These are phyloP conservation scores for Cheirogaleus major DNA, from an alignment of 2,797 vertebrate genomes.

Conservation along the genomic window DNA sequence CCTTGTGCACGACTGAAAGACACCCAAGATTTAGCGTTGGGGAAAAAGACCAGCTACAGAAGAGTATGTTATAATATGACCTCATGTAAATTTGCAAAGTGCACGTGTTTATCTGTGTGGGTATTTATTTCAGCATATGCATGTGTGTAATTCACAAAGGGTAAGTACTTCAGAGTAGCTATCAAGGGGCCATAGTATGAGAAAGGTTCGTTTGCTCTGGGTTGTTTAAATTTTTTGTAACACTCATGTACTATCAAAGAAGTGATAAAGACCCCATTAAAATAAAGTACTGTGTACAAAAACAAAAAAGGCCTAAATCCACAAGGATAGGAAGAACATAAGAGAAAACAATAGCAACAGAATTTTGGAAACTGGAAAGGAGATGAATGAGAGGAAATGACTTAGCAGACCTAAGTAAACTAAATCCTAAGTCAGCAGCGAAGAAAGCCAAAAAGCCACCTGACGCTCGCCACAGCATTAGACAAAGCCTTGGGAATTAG, in stretches of 20 bases:
- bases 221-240: slow-evolving; percentile 28
- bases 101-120: neutral
- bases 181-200: neutral
- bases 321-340: neutral
- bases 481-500: slow-evolving; percentile 45
- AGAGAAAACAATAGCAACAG: neutral
- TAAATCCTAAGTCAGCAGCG: slow-evolving; percentile 53
- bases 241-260: neutral
- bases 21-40: neutral
- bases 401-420: slow-evolving; percentile 38
- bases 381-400: neutral
- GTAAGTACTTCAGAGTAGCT: neutral
- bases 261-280: neutral
- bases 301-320: neutral
- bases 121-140: neutral
- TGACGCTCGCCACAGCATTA: slow-evolving; percentile 14
- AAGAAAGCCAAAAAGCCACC: slow-evolving; percentile 52
- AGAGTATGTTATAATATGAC: neutral
- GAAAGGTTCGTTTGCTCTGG: neutral
- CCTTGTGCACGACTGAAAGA: neutral
- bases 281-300: neutral
- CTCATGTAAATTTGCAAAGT: neutral
- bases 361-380: neutral
- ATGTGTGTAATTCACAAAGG: neutral
- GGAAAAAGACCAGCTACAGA: neutral